Conservation (phyloP, 1,140 invertebrate genomes). For the Habropoda laboriosa region DNA sequence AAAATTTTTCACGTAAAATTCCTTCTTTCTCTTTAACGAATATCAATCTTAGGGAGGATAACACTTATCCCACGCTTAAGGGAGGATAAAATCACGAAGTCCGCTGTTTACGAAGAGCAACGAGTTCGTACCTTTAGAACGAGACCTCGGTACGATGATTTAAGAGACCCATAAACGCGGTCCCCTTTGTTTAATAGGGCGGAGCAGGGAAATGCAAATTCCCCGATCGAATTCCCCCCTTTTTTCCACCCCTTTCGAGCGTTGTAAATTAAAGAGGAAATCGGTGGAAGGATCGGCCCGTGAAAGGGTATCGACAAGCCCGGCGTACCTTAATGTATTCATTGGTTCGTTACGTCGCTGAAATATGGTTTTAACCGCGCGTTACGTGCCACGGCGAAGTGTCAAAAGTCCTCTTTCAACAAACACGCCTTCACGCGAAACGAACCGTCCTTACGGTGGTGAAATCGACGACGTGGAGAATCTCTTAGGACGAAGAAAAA, state of each 20-base stretch:
- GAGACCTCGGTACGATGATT: neutral
- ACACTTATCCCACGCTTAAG: too few species aligned
- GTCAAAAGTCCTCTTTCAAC: constrained; percentile 35
- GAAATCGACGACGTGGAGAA: constrained; percentile 46
- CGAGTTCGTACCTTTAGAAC: too few species aligned
- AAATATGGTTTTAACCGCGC: constrained; percentile 19
- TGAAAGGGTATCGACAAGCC: constrained; percentile 7
- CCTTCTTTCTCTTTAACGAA: too few species aligned
- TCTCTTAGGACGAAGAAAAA: constrained; percentile 59
- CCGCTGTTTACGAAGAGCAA: neutral
- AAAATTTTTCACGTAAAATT: too few species aligned
- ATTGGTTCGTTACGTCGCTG: constrained; percentile 31
- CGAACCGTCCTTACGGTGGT: neutral
- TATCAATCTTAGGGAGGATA: too few species aligned
- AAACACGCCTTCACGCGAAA: constrained; percentile 25
- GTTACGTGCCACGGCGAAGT: constrained; percentile 29
- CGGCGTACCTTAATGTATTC: constrained; percentile 38
- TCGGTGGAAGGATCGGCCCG: constrained; percentile 11
- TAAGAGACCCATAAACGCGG: neutral
- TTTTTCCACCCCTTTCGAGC: too few species aligned
- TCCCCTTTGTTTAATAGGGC: neutral
- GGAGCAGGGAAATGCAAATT: constrained; percentile 3
- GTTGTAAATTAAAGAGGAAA: constrained; percentile 15
- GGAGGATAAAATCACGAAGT: neutral
- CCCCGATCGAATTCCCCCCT: neutral